These are phyloP conservation scores for Schizothorax lantsangensis DNA, from an alignment of 2,797 vertebrate genomes.

Conservation along the genomic window DNA sequence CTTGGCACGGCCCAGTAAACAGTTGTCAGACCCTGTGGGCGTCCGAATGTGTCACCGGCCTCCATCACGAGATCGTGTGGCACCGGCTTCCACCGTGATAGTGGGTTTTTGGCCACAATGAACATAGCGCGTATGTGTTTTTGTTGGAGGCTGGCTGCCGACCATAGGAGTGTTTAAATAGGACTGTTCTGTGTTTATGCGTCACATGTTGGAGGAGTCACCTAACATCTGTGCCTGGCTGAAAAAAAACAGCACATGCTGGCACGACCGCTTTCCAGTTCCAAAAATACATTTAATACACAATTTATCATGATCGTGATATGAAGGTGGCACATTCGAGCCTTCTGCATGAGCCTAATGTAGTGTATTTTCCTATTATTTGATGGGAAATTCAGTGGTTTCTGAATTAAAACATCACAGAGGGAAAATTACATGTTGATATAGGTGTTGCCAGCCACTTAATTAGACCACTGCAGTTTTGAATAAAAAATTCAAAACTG, in stretches of 20 bases:
- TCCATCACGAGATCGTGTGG: conserved; percentile 55
- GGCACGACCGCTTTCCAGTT: background rate
- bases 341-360: background rate
- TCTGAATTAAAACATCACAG: conserved; percentile 4
- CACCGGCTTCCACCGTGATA: conserved; percentile 38
- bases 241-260: conserved; percentile 63
- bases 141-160: conserved; percentile 23
- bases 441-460: background rate
- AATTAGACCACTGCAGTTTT: background rate
- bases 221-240: conserved; percentile 76
- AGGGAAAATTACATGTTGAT: background rate
- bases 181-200: conserved; percentile 72
- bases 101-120: conserved; percentile 31
- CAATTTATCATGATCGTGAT: background rate
- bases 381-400: background rate
- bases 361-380: background rate
- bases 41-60: conserved; percentile 68
- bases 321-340: background rate
- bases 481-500: background rate
- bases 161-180: conserved; percentile 50
- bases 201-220: conserved; percentile 73
- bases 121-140: conserved; percentile 21
- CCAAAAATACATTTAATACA: background rate
- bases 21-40: conserved; percentile 76
- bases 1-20: conserved; percentile 70